phyloP scores from a whole-genome alignment of 1,140 invertebrate species.

The Drosophila serrata region DNA sequence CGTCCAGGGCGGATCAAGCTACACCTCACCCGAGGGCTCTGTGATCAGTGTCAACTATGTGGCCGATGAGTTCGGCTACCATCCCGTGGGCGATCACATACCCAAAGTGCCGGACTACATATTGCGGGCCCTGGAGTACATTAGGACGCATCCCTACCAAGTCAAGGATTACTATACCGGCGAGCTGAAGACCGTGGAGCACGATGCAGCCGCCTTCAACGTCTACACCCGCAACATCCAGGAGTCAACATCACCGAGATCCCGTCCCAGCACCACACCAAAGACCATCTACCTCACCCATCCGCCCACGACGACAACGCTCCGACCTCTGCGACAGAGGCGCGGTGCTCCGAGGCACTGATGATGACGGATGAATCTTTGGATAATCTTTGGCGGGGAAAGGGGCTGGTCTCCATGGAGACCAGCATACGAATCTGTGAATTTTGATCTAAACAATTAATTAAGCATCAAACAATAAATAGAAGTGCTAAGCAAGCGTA shows the following conservation, averaged over 20 bases:
- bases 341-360: constrained; percentile 13
- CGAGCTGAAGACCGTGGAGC: constrained; percentile 64
- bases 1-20: constrained; percentile 67
- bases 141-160: constrained; percentile 85
- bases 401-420: constrained; percentile 28
- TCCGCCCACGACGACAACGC: constrained; percentile 44
- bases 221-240: constrained; percentile 64
- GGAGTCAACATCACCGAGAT: constrained; percentile 47
- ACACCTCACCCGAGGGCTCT: constrained; percentile 84
- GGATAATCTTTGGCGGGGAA: background rate
- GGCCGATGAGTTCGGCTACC: constrained; percentile 88
- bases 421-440: constrained; percentile 59
- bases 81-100: constrained; percentile 86
- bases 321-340: constrained; percentile 16
- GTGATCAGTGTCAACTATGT: constrained; percentile 86
- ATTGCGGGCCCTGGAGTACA: constrained; percentile 85
- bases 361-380: background rate
- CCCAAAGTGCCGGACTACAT: constrained; percentile 84
- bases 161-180: constrained; percentile 74
- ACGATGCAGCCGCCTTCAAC: constrained; percentile 73
- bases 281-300: constrained; percentile 69
- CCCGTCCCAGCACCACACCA: constrained; percentile 58
- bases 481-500: constrained; percentile 57
- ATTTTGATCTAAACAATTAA: constrained; percentile 75
- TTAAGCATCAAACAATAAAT: constrained; percentile 69